Base-by-base conservation (phyloP, 2,113 vertebrate genomes). In the Chunga burmeisteri region DNA sequence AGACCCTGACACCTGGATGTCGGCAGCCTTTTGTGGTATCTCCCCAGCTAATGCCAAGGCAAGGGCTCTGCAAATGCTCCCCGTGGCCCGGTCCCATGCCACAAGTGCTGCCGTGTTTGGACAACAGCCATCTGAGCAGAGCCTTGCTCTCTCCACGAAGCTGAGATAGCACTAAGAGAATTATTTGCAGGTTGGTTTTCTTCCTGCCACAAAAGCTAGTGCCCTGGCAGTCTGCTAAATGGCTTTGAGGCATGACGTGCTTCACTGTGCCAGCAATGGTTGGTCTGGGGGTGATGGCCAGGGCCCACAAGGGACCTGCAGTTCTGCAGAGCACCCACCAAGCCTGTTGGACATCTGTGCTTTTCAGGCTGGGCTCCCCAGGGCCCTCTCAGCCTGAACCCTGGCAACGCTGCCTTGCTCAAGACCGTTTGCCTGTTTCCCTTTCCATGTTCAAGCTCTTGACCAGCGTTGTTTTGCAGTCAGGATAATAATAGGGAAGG, bases 11-110 rank as follows among this genome's bases (percentile, higher is more conserved):
- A 47, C 32, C 12, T 34, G 32, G 50, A 16, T 30, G 15, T 27
- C 38, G 53, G 20, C 3, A 38, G 49, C 49, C 11, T 71, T 78
- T 59, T 11, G 1, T 27, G 23, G 21, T 30, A 58, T 21, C 9
- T 58, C 22, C 29, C 7, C 29, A 42, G 9, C 21, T 49, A 26
- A 63, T 12, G 61, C 12, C 59, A 88, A 73, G 29, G 25, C 36
- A 42, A 56, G 20, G 63, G 49, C 20, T 88, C 66, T 70, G n/a
- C 18, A 86, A 50, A 71, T 14, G 65, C 21, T 66, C 11, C 25
- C 38, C 1, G 1, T n/a, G 72, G n/a, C 62, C 36, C 0, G 0
- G 9, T 34, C 14, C 49, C 4, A 0, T 15, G 36, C 30, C 26
- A 22, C 32, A 78, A 18, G 16, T 26, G 25, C 13, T 79, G 53